Evolutionary conservation across 2,888 invertebrate species (phyloP).

Genomic region (Epicampocera succincta): DNA sequence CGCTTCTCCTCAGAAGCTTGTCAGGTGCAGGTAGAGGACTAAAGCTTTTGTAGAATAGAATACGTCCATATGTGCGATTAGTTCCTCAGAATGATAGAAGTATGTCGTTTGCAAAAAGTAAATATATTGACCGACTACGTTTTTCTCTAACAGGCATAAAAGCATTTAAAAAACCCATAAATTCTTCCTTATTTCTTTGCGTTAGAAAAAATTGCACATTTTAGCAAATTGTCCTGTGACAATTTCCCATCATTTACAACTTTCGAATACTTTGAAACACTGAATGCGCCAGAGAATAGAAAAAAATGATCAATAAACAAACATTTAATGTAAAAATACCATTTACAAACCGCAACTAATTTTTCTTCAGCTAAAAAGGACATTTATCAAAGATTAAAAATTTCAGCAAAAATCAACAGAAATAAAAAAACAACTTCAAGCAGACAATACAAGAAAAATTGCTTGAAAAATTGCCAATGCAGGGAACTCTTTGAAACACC

Average conservation of each 20-base stretch:
- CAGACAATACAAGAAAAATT: conserved; percentile 26
- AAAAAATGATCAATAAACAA: conserved; percentile 34
- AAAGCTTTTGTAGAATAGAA: too few relatives aligned
- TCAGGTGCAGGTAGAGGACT: too few relatives aligned
- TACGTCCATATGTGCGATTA: too few relatives aligned
- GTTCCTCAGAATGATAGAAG: too few relatives aligned
- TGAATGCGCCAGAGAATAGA: not conserved
- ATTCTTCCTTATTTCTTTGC: too few relatives aligned
- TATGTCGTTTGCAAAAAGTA: too few relatives aligned
- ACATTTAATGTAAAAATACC: conserved; percentile 64
- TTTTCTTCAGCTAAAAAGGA: conserved; percentile 17
- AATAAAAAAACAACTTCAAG: not conserved
- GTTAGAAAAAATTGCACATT: too few relatives aligned
- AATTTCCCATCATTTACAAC: conserved; percentile 25
- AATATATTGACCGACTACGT: too few relatives aligned
- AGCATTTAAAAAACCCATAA: not conserved
- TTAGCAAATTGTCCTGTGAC: conserved; percentile 4
- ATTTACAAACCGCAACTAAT: conserved; percentile 55
- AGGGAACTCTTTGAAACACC: not conserved
- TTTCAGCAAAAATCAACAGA: not conserved
- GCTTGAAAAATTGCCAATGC: conserved; percentile 34
- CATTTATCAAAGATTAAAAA: not conserved
- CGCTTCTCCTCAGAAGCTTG: too few relatives aligned
- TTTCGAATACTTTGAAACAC: conserved; percentile 27
- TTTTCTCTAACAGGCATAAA: not conserved